Evolutionary conservation across 1,140 invertebrate genomes (phyloP), one percentile per base, ranked within the genome.

Genomic region (Daktulosphaira vitifoliae): DNA sequence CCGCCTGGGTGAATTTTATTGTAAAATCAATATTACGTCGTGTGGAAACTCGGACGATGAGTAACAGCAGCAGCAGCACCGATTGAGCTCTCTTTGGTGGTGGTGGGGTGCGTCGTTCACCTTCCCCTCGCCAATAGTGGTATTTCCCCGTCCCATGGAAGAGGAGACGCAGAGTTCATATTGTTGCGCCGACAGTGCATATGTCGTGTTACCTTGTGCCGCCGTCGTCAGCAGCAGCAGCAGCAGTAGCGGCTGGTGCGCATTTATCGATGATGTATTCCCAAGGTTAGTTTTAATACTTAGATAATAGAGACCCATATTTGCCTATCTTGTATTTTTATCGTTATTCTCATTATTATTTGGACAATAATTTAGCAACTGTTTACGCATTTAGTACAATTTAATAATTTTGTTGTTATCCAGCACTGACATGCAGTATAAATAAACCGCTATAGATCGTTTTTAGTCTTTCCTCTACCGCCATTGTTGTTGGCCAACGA

Each of bases 101-200:
- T 39, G 56, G 54, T 59, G 54, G 56, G 56, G 56, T 62, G 56
- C 44, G 9, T 37, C 13, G 5, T 44, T 7, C 39, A 48, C 42
- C 44, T 48, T 62, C 42, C 56, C 42, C 56, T 62, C 56, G 56
- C 23, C 38, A 15, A 11, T 16, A 37, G 26, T 53, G 20, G n/a
- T 25, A 22, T 23, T 7, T 18, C 56, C 42, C 42, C 56, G 42
- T 38, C 42, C 26, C 42, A 62, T 62, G 56, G 56, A 62, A 62
- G 39, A 62, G 53, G 22, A 37, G 11, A 3, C 11, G 56, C 56
- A 62, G 56, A 62, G 56, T 62, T 62, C 26, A 62, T 62, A 46
- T 62, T 48, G 56, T 62, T 59, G 54, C 56, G 56, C 44, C 56
- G 56, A n/a, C 56, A 62, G 56, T 62, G 56, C 56, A 48, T 62